Evolutionary conservation across 2,113 vertebrate species (phyloP).

Genomic region (Phalacrocorax brasilianus): DNA sequence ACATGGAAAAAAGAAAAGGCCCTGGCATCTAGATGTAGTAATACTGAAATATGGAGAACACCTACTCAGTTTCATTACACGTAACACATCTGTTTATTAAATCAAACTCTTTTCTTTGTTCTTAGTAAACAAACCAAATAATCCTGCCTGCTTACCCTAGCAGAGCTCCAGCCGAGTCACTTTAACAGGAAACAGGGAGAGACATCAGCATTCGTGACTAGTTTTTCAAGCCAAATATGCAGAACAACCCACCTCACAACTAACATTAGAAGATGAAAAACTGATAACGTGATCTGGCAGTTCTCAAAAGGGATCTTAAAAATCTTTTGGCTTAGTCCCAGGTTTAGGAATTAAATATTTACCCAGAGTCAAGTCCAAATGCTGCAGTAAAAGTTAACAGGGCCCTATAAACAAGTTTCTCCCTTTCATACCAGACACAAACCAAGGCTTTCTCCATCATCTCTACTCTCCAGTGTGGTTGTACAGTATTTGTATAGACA

Average conservation of each 20-base stretch:
- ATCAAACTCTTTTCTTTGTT: slow-evolving; percentile 42
- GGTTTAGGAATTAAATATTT: slow-evolving; percentile 36
- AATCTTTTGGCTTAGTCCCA: slow-evolving; percentile 23
- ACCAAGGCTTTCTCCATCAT: neutral
- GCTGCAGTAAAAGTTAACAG: neutral
- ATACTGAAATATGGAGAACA: neutral
- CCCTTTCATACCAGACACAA: neutral
- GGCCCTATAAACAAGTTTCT: neutral
- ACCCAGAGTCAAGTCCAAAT: slow-evolving; percentile 8
- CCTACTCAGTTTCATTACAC: neutral
- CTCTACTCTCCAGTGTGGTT: neutral
- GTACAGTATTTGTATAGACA: neutral
- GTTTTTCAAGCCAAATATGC: slow-evolving; percentile 29
- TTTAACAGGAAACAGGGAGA: slow-evolving; percentile 11
- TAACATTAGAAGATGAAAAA: slow-evolving; percentile 51
- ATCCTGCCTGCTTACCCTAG: neutral
- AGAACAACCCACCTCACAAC: slow-evolving; percentile 37
- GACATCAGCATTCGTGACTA: slow-evolving; percentile 20
- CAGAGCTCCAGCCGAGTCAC: slow-evolving; percentile 3
- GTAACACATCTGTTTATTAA: slow-evolving; percentile 39
- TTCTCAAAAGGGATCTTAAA: slow-evolving; percentile 46
- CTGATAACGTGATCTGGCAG: slow-evolving; percentile 46
- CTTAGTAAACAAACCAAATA: slow-evolving; percentile 34
- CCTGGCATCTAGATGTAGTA: neutral
- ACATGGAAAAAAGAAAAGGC: neutral